Percentiles rank a stretch among this genome's conserved stretches.
phyloP scores from a whole-genome alignment of 2,113 vertebrate genomes.

The Campylomormyrus tamandua region DNA sequence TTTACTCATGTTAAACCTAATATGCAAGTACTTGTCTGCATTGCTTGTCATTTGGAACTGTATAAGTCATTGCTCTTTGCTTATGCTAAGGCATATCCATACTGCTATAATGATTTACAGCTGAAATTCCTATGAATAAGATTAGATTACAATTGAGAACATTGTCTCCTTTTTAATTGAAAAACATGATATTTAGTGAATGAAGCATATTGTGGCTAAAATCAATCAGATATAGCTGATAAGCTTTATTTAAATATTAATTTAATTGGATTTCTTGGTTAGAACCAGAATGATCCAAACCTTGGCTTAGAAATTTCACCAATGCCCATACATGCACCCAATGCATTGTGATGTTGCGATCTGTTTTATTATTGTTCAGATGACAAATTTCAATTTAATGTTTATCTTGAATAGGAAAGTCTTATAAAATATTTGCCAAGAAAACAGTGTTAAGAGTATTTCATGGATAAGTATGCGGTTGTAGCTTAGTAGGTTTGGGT shows the following conservation, averaged over 20 bases:
- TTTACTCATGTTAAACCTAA: neutral
- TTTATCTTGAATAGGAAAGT: neutral
- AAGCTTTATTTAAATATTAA: neutral
- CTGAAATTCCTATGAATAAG: neutral
- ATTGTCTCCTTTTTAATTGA: conserved; percentile 28
- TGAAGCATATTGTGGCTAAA: conserved; percentile 26
- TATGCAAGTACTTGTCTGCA: neutral
- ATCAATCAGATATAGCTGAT: conserved; percentile 19
- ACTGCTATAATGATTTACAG: conserved; percentile 13
- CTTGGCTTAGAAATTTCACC: neutral
- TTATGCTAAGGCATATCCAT: conserved; percentile 9
- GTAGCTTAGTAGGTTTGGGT: neutral
- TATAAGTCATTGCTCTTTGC: neutral
- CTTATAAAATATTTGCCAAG: neutral
- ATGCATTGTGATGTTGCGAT: neutral
- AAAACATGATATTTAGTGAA: conserved; percentile 23
- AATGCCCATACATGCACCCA: neutral
- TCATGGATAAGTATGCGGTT: neutral
- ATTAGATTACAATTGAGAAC: neutral
- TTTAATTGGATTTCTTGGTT: neutral
- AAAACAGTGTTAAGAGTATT: neutral
- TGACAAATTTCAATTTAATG: neutral
- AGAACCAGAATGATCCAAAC: neutral
- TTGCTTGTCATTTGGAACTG: neutral
- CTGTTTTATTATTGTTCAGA: neutral